phyloP scores from a whole-genome alignment of 92 coral and sea anemone genomes.

The Palythoa heliodiscus region DNA sequence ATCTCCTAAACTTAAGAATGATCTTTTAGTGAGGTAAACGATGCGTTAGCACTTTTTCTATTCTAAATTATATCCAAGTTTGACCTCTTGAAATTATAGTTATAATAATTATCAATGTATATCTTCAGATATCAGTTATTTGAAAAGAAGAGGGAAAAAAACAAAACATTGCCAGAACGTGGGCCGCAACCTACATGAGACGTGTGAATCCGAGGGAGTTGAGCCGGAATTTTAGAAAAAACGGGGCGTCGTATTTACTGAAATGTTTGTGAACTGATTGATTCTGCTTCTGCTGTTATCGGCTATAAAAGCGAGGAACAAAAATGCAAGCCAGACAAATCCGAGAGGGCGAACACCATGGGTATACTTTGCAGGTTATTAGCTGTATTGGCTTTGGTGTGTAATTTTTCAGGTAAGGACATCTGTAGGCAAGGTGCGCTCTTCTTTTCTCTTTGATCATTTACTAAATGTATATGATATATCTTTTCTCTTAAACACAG shows the following conservation, averaged over 20 bases:
- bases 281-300: constrained; percentile 5
- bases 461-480: background rate
- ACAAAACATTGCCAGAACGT: constrained; percentile 6
- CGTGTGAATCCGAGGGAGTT: background rate
- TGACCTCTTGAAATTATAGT: background rate
- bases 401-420: constrained; percentile 16
- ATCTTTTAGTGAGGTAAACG: too few species aligned
- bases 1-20: background rate
- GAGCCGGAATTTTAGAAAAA: constrained; percentile 16
- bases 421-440: background rate
- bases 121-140: constrained; percentile 17
- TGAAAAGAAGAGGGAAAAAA: background rate
- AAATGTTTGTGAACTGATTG: constrained; percentile 11
- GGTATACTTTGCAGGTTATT: background rate
- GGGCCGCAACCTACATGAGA: constrained; percentile 4
- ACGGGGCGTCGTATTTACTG: constrained; percentile 14
- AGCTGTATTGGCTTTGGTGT: constrained; percentile 5
- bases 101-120: constrained; percentile 1
- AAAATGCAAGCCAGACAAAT: background rate
- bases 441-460: background rate
- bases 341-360: constrained; percentile 13
- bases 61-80: background rate
- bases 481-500: background rate
- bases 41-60: too few species aligned
- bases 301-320: constrained; percentile 23